Base-by-base conservation (phyloP, 2,113 vertebrate species). In the Cichladusa arquata region DNA sequence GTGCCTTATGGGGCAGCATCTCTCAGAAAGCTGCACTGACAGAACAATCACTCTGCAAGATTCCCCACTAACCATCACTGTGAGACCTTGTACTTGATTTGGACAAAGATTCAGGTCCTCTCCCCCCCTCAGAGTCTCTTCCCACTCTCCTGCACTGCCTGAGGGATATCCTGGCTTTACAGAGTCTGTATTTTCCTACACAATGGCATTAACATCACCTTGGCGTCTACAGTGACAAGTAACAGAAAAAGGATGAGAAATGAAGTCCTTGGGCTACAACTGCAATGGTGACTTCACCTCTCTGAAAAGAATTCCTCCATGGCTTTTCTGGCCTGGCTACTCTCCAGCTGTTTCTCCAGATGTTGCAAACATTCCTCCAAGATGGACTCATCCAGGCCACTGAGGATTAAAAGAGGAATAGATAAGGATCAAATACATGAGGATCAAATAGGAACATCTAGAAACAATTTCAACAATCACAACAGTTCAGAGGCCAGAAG, bases 301-400 rank as follows among this genome's bases (percentile, higher is more conserved):
- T 99, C 99, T 7, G 99, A 99, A 86, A 99, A 99, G 97, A 99
- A 99, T 73, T 99, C 99, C 86, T 99, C 99, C 99, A 99, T 99
- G 79, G 99, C 99, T 97, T 99, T 99, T 58, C 99, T 98, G 56
- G 99, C 99, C 95, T 99, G 99, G 97, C 97, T 99, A 97, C 98
- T 99, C 94, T 99, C 99, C 83, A 99, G 98, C 60, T 99, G 99
- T 69, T 99, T 99, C 95, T 99, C 99, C 91, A 99, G 97, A 84
- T 99, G 99, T 80, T 99, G 99, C 60, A 99, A 98, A 90, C 99
- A 99, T 67, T 99, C 99, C 91, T 99, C 99, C 93, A 99, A 97
- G 88, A 99, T 98, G 60, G 99, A 98, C 90, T 99, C 99, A 95
- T 99, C 98, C 78, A 99, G 97, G 66, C 99, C 99, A 97, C 99